Percentiles rank a stretch among this genome's conserved stretches.
Evolutionary conservation across 1,140 invertebrate genomes (phyloP).

Genomic region (Plodia interpunctella): DNA sequence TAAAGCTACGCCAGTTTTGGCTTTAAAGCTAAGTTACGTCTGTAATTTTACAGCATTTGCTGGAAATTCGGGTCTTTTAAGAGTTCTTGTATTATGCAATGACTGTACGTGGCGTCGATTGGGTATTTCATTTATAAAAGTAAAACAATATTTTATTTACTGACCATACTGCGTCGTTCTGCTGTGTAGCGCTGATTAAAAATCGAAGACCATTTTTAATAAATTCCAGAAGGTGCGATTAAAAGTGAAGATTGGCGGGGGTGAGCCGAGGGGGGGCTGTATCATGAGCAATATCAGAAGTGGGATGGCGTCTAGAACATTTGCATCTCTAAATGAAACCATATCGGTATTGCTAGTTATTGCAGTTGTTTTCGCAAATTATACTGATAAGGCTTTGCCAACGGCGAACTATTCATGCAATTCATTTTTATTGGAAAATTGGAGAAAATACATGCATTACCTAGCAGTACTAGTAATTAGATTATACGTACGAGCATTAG

Average conservation of each 20-base stretch:
- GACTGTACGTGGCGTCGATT: no score
- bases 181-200: conserved; percentile 22
- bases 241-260: conserved; percentile 58
- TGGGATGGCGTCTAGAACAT: conserved; percentile 48
- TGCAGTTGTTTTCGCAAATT: conserved; percentile 3
- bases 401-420: background rate
- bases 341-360: conserved; percentile 42
- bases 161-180: background rate
- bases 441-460: no score
- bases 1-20: background rate
- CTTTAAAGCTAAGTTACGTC: background rate
- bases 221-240: conserved; percentile 55
- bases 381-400: background rate
- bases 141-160: background rate
- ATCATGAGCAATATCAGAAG: conserved; percentile 49
- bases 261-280: conserved; percentile 24
- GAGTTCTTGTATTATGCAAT: background rate
- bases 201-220: conserved; percentile 56
- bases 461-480: no score
- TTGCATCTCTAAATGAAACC: conserved; percentile 66
- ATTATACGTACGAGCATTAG: no score
- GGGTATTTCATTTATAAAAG: no score
- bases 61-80: background rate
- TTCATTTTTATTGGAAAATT: background rate
- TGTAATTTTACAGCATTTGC: background rate